Evolutionary conservation across 2,797 vertebrate genomes (phyloP).

Genomic region (Takifugu ocellatus): DNA sequence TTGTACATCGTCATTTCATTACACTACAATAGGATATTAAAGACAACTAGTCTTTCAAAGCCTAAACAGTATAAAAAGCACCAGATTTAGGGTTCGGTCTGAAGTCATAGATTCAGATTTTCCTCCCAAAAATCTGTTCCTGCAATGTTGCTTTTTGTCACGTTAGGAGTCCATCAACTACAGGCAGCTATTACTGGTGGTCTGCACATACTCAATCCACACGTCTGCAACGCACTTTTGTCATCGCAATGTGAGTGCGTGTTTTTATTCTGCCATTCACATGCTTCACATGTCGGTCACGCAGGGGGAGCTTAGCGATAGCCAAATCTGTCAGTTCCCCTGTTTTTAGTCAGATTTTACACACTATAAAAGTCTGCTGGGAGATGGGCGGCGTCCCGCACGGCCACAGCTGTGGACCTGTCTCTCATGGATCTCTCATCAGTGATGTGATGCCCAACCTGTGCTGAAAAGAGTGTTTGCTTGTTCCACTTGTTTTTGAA

Average conservation of each 20-base stretch:
- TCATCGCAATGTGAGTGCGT: constrained; percentile 32
- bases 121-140: constrained; percentile 26
- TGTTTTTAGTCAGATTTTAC: constrained; percentile 26
- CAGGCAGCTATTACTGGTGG: constrained; percentile 74
- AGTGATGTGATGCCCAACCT: constrained; percentile 62
- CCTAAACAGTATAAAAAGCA: neutral
- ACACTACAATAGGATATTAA: constrained; percentile 7
- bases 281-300: constrained; percentile 38
- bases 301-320: constrained; percentile 28
- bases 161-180: constrained; percentile 57
- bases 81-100: too few relatives aligned
- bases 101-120: neutral
- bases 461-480: constrained; percentile 61
- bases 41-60: neutral
- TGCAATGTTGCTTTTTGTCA: constrained; percentile 29
- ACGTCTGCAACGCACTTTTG: constrained; percentile 39
- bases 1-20: constrained; percentile 55
- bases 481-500: constrained; percentile 71
- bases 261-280: constrained; percentile 38
- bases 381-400: constrained; percentile 33
- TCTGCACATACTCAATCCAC: constrained; percentile 56
- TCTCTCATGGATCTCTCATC: constrained; percentile 61
- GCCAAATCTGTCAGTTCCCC: constrained; percentile 33
- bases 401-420: constrained; percentile 42
- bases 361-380: constrained; percentile 24